A percentile compares a stretch with the other conserved stretches of the same genome.
phyloP scores from a whole-genome alignment of 2,888 invertebrate genomes.

The Troglohyphantes excavatus region DNA sequence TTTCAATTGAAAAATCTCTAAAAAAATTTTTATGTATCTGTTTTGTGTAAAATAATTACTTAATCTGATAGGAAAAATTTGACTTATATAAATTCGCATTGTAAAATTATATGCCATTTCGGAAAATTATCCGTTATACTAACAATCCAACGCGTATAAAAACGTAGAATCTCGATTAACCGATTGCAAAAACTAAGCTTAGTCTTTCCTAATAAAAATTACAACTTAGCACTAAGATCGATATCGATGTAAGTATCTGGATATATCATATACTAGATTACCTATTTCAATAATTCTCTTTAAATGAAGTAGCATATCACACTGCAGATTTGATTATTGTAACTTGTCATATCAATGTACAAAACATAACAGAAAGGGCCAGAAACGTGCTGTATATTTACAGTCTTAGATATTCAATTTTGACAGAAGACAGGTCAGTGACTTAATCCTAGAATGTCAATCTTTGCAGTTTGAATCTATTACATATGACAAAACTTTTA shows the following conservation, averaged over 20 bases:
- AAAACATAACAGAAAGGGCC: neutral
- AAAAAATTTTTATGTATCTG: too few relatives aligned
- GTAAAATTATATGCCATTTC: too few relatives aligned
- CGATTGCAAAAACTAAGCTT: neutral
- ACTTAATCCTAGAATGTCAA: neutral
- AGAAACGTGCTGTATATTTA: too few relatives aligned
- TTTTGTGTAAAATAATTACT: too few relatives aligned
- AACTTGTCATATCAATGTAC: neutral
- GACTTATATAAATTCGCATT: too few relatives aligned
- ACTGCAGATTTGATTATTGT: neutral
- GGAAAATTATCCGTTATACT: too few relatives aligned
- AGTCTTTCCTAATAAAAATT: neutral
- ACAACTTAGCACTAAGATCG: neutral
- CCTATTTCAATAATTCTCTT: neutral
- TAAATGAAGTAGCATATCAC: neutral
- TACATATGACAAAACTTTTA: neutral
- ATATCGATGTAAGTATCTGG: neutral
- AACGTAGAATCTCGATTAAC: slow-evolving; percentile 9
- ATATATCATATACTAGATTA: too few relatives aligned
- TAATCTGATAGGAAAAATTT: too few relatives aligned
- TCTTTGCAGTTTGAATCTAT: neutral
- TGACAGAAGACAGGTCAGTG: neutral
- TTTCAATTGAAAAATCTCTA: too few relatives aligned
- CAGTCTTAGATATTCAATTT: neutral
- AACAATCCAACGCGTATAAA: neutral